Evolutionary conservation across 2,113 vertebrate species (phyloP).

Genomic region (Colinus virginianus): DNA sequence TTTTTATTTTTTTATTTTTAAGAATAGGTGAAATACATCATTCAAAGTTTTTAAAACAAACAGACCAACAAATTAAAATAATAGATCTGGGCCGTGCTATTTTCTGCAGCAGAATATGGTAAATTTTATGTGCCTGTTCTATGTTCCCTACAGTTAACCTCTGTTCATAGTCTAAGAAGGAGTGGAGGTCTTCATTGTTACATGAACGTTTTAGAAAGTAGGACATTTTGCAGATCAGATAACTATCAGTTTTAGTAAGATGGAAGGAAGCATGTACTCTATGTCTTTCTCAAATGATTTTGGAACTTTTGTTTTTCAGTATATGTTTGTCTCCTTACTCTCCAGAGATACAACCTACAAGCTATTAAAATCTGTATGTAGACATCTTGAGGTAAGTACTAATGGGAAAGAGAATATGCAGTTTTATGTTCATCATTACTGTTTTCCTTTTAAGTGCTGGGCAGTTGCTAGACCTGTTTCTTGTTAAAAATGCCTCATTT

Average conservation of each 20-base stretch:
- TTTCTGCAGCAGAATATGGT: background rate
- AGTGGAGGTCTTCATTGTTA: background rate
- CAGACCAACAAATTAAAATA: background rate
- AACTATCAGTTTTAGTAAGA: background rate
- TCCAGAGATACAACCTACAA: constrained; percentile 95
- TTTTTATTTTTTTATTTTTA: background rate
- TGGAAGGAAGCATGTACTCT: background rate
- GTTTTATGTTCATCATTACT: background rate
- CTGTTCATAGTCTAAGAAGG: background rate
- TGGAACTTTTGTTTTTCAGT: constrained; percentile 80
- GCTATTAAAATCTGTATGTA: constrained; percentile 88
- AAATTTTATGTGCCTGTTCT: background rate
- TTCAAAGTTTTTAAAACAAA: background rate
- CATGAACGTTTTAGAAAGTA: background rate
- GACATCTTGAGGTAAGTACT: constrained; percentile 86
- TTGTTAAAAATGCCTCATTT: background rate
- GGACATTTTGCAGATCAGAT: background rate
- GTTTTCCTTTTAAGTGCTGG: background rate
- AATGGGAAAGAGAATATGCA: background rate
- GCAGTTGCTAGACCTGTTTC: background rate
- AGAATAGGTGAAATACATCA: background rate
- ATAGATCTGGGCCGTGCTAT: background rate
- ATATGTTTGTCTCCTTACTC: constrained; percentile 93
- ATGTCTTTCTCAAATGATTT: background rate
- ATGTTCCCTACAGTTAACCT: background rate